Conservation (phyloP, 2,797 vertebrate species). For the Sebastes variabilis region DNA sequence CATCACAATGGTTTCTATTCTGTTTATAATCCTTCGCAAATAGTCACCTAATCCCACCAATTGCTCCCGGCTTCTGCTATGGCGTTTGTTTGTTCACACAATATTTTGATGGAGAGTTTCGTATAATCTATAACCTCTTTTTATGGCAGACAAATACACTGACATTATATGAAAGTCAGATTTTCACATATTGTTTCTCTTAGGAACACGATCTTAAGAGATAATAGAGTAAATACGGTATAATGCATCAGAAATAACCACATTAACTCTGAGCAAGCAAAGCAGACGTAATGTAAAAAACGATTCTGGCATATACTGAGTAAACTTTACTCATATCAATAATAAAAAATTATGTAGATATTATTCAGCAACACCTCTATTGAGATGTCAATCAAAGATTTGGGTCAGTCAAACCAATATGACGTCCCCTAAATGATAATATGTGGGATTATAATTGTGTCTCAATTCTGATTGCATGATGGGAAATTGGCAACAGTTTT, state of each 20-base stretch:
- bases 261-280: background rate
- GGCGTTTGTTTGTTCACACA: background rate
- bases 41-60: slow-evolving; percentile 1
- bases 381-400: background rate
- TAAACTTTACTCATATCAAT: background rate
- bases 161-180: background rate
- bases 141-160: background rate
- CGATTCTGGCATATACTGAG: background rate
- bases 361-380: background rate
- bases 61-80: background rate
- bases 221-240: background rate
- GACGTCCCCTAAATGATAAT: background rate
- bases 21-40: slow-evolving; percentile 19
- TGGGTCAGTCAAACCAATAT: background rate
- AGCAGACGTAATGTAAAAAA: background rate
- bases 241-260: background rate
- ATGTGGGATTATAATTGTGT: background rate
- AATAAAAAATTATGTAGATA: background rate
- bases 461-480: background rate
- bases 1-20: background rate
- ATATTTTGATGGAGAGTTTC: background rate
- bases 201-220: background rate
- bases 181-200: background rate
- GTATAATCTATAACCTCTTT: background rate
- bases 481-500: background rate